Conservation (phyloP, 2,113 vertebrate genomes). For the Natator depressus region DNA sequence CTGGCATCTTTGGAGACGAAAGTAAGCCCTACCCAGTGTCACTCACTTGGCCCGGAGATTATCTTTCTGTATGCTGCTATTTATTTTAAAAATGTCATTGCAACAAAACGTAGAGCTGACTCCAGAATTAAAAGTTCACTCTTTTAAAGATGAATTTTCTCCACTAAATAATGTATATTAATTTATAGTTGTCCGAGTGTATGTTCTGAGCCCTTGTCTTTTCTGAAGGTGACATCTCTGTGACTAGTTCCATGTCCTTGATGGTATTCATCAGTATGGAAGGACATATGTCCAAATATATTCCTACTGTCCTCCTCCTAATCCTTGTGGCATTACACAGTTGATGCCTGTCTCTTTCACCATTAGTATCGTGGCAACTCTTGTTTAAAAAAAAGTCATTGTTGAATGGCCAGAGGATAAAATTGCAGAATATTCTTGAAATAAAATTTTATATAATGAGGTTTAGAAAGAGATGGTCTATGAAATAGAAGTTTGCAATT, state of each 20-base stretch:
- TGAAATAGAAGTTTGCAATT: neutral
- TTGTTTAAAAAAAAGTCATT: fast-evolving
- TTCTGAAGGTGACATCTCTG: neutral
- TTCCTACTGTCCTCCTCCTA: neutral
- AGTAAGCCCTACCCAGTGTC: neutral
- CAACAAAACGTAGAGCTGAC: neutral
- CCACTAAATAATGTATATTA: neutral
- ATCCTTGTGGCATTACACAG: neutral
- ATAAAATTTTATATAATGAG: neutral
- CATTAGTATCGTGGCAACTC: neutral
- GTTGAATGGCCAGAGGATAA: neutral
- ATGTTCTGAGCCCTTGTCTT: neutral
- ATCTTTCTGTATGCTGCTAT: neutral
- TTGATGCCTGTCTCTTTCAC: neutral
- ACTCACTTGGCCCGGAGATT: neutral
- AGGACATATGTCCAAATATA: neutral
- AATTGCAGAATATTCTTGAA: neutral
- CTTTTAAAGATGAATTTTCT: neutral
- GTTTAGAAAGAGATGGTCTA: neutral
- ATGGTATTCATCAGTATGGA: neutral
- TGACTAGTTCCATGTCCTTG: neutral
- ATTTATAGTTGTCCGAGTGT: neutral
- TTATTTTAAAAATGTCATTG: neutral
- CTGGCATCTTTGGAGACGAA: neutral
- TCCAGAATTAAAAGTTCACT: neutral